These are phyloP conservation scores for Leptothorax acervorum DNA, from an alignment of 2,888 invertebrate genomes.

Conservation along the genomic window DNA sequence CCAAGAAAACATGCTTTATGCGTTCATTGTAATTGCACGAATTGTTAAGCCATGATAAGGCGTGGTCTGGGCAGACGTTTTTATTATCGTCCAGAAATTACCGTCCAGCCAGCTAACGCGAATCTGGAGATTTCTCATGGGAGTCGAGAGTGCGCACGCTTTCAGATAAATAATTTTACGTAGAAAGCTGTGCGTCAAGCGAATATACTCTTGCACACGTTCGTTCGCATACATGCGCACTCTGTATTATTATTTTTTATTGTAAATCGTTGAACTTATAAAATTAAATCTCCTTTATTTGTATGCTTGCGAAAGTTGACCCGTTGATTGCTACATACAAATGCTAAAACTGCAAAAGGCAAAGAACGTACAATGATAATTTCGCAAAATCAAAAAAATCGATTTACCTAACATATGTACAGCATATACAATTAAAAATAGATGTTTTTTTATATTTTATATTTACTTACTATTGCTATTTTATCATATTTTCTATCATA, in stretches of 20 bases:
- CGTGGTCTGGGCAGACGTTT: constrained; percentile 53
- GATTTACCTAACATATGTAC: background rate
- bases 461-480: background rate
- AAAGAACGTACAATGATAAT: background rate
- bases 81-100: constrained; percentile 57
- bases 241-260: constrained; percentile 27
- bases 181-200: constrained; percentile 49
- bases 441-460: background rate
- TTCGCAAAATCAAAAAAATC: background rate
- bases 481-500: background rate
- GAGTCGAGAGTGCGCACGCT: constrained; percentile 24
- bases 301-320: background rate
- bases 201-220: constrained; percentile 36
- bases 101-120: constrained; percentile 47
- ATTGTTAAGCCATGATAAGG: constrained; percentile 56
- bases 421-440: background rate
- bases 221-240: background rate
- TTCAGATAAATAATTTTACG: constrained; percentile 59
- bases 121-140: constrained; percentile 55
- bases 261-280: constrained; percentile 33
- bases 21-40: constrained; percentile 40
- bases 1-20: constrained; percentile 24
- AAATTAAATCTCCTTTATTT: constrained; percentile 49
- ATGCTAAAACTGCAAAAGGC: background rate
- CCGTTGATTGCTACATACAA: background rate